phyloP scores from a whole-genome alignment of 2,888 invertebrate species.

The Augiades crinisus region DNA sequence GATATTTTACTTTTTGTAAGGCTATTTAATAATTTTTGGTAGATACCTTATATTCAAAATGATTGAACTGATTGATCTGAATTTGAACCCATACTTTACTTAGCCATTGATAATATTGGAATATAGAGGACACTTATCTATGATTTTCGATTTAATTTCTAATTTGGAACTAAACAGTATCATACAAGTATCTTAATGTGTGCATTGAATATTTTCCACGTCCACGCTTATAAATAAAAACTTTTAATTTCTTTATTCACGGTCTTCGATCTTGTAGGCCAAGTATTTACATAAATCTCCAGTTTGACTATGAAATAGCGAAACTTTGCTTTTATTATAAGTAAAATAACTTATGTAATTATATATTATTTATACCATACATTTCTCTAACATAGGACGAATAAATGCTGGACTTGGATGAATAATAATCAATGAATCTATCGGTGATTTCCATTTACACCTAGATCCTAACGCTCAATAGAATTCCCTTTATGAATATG shows the following conservation, averaged over 20 bases:
- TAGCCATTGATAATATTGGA: no score
- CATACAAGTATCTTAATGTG: conserved; percentile 9
- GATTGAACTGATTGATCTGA: no score
- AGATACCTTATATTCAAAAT: no score
- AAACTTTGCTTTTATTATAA: conserved; percentile 42
- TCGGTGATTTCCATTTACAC: no score
- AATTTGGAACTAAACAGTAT: neutral
- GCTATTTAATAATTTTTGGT: no score
- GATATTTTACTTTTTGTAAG: no score
- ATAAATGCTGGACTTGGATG: no score
- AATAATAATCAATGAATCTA: no score
- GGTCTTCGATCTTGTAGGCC: conserved; percentile 55
- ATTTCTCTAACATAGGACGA: neutral
- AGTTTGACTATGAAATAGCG: conserved; percentile 41
- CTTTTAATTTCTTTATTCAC: conserved; percentile 41
- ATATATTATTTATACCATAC: neutral
- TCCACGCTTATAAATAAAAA: conserved; percentile 14
- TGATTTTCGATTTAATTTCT: neutral
- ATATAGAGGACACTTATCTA: no score
- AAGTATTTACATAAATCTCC: conserved; percentile 49
- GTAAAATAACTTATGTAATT: conserved; percentile 44
- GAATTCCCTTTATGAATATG: no score
- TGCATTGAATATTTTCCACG: conserved; percentile 10
- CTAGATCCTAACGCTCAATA: no score
- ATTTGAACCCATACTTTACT: neutral